Conservation (phyloP, 1,140 invertebrate genomes). For the Adelges cooleyi region DNA sequence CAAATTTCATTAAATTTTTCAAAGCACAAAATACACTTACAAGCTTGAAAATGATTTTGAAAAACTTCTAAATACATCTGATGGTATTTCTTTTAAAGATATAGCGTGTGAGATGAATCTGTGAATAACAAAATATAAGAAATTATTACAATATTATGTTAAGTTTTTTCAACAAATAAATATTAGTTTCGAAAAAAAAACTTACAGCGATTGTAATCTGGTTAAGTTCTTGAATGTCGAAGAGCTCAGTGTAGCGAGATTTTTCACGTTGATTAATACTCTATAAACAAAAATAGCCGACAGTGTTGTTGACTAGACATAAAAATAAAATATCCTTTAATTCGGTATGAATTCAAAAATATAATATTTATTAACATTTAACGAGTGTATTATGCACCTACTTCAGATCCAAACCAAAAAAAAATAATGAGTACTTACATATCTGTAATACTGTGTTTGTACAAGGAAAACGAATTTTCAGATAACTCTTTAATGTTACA, state of each 20-base stretch:
- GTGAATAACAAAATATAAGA: neutral
- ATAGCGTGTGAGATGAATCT: neutral
- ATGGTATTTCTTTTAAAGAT: neutral
- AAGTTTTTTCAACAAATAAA: neutral
- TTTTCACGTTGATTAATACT: constrained; percentile 6
- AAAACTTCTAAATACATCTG: neutral
- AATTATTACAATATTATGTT: neutral
- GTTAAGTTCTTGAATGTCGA: neutral
- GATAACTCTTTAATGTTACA: neutral
- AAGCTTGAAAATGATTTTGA: constrained; percentile 8
- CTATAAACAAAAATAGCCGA: neutral
- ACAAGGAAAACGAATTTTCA: neutral
- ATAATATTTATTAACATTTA: neutral
- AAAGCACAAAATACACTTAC: too few relatives aligned
- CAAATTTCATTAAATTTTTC: too few relatives aligned
- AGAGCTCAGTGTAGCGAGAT: neutral
- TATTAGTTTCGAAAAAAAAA: neutral
- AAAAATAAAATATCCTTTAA: neutral
- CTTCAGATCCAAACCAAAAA: neutral
- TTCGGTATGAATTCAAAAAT: neutral
- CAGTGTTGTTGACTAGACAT: neutral
- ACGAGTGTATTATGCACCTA: neutral
- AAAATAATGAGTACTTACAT: neutral
- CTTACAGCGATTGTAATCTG: neutral
- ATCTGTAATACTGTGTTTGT: neutral